Evolutionary conservation across 1,140 invertebrate species (phyloP), one percentile per base, ranked within the genome.

Genomic region (Cydia splendana): DNA sequence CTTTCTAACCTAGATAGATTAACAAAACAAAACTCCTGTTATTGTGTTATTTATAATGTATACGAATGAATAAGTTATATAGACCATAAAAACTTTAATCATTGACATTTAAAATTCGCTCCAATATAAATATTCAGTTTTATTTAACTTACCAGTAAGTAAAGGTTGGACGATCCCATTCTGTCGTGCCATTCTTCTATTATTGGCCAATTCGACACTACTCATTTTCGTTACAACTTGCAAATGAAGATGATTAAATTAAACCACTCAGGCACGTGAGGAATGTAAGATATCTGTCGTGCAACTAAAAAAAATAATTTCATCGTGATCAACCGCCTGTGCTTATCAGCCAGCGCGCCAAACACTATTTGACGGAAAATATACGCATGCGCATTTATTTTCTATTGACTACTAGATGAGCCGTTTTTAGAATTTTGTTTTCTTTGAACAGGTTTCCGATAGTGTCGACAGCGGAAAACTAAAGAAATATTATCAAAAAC

Each of bases 151-250:
- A 96, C 96, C 96, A 83, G 96, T 97, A 69, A 97, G 93, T 67
- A 97, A 91, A 67, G 96, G 96, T 90, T 97, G 97, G 65, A 98
- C 96, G 78, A 97, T 95, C 75, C 96, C 96, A 93, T 97, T 97
- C 89, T 97, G 96, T 69, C 92, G 87, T 81, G 92, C 91, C 91
- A 91, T 92, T 82, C 85, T 87, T 80, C 77, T 85, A 77, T 83
- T 83, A 71, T 67, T 83, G 75, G 80, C 71, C 45, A 83, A 80
- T 80, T 88, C 81, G 76, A 81, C 80, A 82, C 81, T 87, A 75
- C 95, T 94, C 81, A 94, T 93, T 80, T 91, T 91, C 77, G 89
- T 89, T 76, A 71, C 57, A 76, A 84, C 73, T 74, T 71, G 67
- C 67, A 71, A 67, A 83, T 82, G 34, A 77, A 74, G 73, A 78